Conservation (phyloP, 2,888 invertebrate genomes). For the Aphelenchoides bicaudatus region DNA sequence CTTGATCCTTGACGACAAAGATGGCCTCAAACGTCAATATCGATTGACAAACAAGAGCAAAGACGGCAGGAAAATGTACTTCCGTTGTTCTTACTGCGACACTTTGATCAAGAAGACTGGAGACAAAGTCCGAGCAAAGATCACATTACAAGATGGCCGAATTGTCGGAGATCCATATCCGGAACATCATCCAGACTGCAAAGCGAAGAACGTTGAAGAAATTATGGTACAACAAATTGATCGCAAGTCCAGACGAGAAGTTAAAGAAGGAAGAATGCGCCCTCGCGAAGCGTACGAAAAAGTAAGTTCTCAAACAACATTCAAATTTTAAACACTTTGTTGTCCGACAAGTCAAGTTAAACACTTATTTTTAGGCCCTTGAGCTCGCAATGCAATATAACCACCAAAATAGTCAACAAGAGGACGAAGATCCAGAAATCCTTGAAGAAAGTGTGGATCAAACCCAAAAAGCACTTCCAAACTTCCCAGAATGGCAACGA, state of each 20-base stretch:
- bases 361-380: slow-evolving; percentile 4
- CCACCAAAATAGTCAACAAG: neutral
- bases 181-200: slow-evolving; percentile 32
- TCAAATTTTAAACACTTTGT: neutral
- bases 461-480: slow-evolving; percentile 18
- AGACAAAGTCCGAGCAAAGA: slow-evolving; percentile 28
- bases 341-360: neutral
- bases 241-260: slow-evolving; percentile 33
- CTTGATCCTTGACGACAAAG: slow-evolving; percentile 32
- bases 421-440: slow-evolving; percentile 5
- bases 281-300: slow-evolving; percentile 38
- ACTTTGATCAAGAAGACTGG: slow-evolving; percentile 24
- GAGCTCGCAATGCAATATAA: slow-evolving; percentile 14
- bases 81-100: slow-evolving; percentile 35
- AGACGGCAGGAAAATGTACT: slow-evolving; percentile 34
- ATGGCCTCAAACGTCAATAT: slow-evolving; percentile 34
- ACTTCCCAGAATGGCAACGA: slow-evolving; percentile 36
- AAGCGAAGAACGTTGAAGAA: slow-evolving; percentile 25
- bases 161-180: slow-evolving; percentile 23
- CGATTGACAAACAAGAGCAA: slow-evolving; percentile 31
- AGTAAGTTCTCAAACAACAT: slow-evolving; percentile 14
- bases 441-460: neutral
- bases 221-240: slow-evolving; percentile 33
- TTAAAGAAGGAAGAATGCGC: slow-evolving; percentile 33
- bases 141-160: slow-evolving; percentile 25